Evolutionary conservation across 2,888 invertebrate genomes (phyloP).

Genomic region (Melanophora roralis): DNA sequence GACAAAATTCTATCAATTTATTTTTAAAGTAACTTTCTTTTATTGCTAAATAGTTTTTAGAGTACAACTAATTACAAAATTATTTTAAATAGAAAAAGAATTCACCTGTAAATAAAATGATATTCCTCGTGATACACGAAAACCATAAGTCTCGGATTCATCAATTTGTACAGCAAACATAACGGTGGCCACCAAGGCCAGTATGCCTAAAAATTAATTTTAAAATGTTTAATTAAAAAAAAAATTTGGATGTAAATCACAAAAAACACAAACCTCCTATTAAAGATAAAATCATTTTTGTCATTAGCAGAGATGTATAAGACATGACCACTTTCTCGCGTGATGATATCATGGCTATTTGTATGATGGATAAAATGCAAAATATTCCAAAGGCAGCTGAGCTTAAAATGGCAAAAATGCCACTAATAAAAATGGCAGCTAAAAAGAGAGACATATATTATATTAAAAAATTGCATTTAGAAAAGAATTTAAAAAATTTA

Average conservation of each 20-base stretch:
- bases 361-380: conserved; percentile 88
- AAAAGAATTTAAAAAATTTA: too few relatives aligned
- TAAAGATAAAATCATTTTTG: conserved; percentile 87
- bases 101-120: conserved; percentile 92
- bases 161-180: conserved; percentile 92
- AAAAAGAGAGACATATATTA: conserved; percentile 68
- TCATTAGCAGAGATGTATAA: conserved; percentile 86
- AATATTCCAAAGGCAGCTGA: conserved; percentile 86
- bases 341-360: conserved; percentile 91
- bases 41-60: too few relatives aligned
- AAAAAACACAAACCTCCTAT: conserved; percentile 83
- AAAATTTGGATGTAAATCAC: neutral
- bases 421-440: conserved; percentile 91
- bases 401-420: conserved; percentile 86
- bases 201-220: conserved; percentile 82
- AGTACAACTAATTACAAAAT: too few relatives aligned
- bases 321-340: conserved; percentile 88
- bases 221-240: neutral
- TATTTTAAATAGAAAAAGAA: neutral
- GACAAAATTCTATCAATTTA: too few relatives aligned
- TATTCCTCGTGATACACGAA: conserved; percentile 86
- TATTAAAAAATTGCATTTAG: neutral
- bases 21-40: too few relatives aligned
- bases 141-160: conserved; percentile 84
- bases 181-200: conserved; percentile 88